Evolutionary conservation across 2,888 invertebrate genomes (phyloP), one percentile per base, ranked within the genome.

Genomic region (Anoplius nigerrimus): DNA sequence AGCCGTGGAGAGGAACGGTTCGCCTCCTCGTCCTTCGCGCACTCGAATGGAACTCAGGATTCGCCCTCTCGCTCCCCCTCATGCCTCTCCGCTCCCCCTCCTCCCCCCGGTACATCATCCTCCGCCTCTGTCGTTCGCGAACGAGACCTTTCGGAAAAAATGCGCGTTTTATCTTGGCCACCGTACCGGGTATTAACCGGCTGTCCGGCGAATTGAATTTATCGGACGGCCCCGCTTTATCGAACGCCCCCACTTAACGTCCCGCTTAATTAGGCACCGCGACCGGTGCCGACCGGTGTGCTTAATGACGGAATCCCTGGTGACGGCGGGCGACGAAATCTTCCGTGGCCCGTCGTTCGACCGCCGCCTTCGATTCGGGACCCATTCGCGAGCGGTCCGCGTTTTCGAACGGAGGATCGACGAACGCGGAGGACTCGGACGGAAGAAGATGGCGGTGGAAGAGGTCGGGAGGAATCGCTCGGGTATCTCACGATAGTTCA

Each of bases 151-250:
- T 59, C 74, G 74, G 18, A 59, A 78, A 76, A 78, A 78, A 78
- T 69, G 74, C 69, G 69, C 76, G 71, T 61, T 78, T 75, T 78
- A 77, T 78, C 73, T 77, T 78, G 66, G 69, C 71, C 73, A 63
- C 68, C 57, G 54, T 42, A 43, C 70, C 72, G 74, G 80, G 82
- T 83, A 83, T 83, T 82, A 83, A 83, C 81, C 78, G 79, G 76
- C 83, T 80, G 83, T 83, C 83, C 71, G 63, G 67, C 75, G 81
- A 81, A 82, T 82, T 82, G 80, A 82, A 82, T 82, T 82, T 82
- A 82, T 81, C 82, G 80, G 78, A 78, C 78, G 78, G 75, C 24
- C 52, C 56, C 78, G 74, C 80, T 82, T 78, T 78, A 78, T 81
- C 79, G 77, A 82, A 79, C 78, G 78, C 79, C 78, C 78, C 78